Conservation (phyloP, 2,113 vertebrate species). For the Cyanoliseus patagonus region DNA sequence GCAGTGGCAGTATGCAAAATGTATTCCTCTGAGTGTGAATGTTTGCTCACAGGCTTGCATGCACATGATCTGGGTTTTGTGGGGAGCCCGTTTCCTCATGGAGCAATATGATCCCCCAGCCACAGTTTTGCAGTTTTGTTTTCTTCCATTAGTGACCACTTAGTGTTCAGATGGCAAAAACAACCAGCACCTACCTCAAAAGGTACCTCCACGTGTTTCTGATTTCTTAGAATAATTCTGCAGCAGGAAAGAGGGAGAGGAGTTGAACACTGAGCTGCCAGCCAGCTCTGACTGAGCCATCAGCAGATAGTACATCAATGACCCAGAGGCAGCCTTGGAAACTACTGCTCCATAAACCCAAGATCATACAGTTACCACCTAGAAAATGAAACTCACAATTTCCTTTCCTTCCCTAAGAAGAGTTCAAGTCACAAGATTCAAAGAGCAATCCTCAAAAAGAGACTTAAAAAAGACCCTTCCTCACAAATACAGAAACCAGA, state of each 20-base stretch:
- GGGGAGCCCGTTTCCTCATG: neutral
- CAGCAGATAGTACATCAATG: neutral
- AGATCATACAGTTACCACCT: neutral
- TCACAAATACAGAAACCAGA: constrained; percentile 26
- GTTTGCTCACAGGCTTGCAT: neutral
- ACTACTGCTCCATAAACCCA: neutral
- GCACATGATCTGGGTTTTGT: neutral
- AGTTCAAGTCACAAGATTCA: neutral
- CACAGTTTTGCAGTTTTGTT: neutral
- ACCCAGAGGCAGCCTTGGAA: neutral
- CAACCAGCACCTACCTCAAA: neutral
- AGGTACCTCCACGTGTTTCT: constrained; percentile 6
- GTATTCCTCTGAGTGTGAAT: neutral
- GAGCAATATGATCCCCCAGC: neutral
- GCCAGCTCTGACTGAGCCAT: neutral
- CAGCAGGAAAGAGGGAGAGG: neutral
- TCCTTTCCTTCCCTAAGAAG: neutral
- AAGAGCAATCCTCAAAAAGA: neutral
- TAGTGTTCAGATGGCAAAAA: neutral
- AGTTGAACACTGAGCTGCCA: neutral
- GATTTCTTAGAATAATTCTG: neutral
- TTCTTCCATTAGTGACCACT: neutral
- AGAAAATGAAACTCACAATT: neutral
- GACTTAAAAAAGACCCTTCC: neutral
- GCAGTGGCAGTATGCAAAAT: neutral